Base-by-base conservation (phyloP, 2,888 invertebrate genomes). In the Drosophila paramelanica region DNA sequence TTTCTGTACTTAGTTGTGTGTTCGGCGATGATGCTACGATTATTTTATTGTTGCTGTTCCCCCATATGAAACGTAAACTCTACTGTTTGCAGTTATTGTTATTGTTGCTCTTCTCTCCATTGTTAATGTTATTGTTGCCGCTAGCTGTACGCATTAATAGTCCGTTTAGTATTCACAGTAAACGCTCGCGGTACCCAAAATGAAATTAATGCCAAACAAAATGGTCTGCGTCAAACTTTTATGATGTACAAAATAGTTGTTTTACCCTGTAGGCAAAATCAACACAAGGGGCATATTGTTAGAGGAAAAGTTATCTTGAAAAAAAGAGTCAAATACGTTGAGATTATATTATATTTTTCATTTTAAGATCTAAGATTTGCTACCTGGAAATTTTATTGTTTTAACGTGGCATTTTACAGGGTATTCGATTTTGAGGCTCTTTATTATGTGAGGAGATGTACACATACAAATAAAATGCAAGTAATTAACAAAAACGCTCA, bases 111-210 rank as follows among this genome's bases (percentile, higher is more conserved):
- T 31, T 49, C 47, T 7, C 52, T 31, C 52, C 31, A 52, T 64
- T 71, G 46, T 56, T 45, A 52, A 23, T 61, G 62, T 43, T 55
- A 27, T 23, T 14, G 57, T 17, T 64, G 65, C 49, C 49, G 42
- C 46, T 61, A 27, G 56, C 61, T 51, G 43, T 61, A 66, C 67
- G 62, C 71, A 80, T 84, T 83, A 84, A 80, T 71, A 64, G 85
- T 61, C 64, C 75, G 81, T 71, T 84, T 84, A 78, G 79, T 79
- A 79, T 84, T 67, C 79, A 74, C 52, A 62, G 79, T 75, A 84
- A 80, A 78, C 67, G 79, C 84, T 67, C 46, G 78, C 64, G 75
- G 71, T 66, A 62, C 60, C 33, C 46, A 56, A 74, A 74, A 76
- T 56, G 49, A 75, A 77, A 72, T 77, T 57, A 74, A 77, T 62